Base-by-base conservation (phyloP, 1,140 invertebrate genomes). In the Rhagoletis zephyria region DNA sequence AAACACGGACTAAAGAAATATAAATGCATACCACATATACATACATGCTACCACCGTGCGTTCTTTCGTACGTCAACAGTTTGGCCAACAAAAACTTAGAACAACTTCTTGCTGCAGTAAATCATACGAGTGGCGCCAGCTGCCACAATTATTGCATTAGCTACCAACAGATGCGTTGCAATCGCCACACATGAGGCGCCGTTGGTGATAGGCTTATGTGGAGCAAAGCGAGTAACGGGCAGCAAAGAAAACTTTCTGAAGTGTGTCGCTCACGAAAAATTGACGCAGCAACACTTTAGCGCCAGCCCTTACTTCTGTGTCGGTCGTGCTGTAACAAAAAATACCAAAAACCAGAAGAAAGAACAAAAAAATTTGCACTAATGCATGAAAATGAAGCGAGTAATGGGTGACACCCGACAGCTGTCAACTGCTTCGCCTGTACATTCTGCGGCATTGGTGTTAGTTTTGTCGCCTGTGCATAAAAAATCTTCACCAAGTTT, bases 361-460 rank as follows among this genome's bases (percentile, higher is more conserved):
- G 5, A 56, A 56, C 51, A 56, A 56, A 5, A 56, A 48, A 48
- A 12, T 48, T 42, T 14, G 42, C 70, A 48, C 16, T 74, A 74
- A 74, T 74, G 70, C 74, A 59, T 16, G 48, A 56, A 81, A 81
- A 81, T 81, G 74, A 56, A 56, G 74, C 74, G 48, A 56, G n/a
- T 81, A 81, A 81, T 56, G 48, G 74, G 48, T 48, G 67, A 45
- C 74, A 81, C 16, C 48, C 19, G 74, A 81, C 4, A 14, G 67
- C 42, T 74, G 67, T 74, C 67, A 56, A 56, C 51, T 7, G 51
- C 51, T 7, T 7, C 51, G 51, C 51, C 51, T 56, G 51, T 56
- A 2, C 51, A 74, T 3, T 48, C 42, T 30, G 42, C 10, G 42
- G 14, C 12, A 14, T 63, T n/a, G 61, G 9, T 67, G 64, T 1